Conservation (phyloP, 2,888 invertebrate species). For the Torymus aiolomorphi region DNA sequence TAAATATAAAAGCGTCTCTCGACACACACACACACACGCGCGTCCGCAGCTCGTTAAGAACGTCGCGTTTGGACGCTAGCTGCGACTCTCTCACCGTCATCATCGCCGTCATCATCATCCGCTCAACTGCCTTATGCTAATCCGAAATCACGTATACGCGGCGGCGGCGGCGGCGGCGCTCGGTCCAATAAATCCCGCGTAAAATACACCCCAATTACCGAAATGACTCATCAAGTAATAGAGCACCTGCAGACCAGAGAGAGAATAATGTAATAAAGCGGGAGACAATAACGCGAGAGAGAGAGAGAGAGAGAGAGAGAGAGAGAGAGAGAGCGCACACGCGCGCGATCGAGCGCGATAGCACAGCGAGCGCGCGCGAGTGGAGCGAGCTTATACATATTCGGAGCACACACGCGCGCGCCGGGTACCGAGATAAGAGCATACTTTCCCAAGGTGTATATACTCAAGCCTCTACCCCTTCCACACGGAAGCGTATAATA, state of each 20-base stretch:
- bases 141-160: slow-evolving; percentile 58
- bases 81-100: background rate
- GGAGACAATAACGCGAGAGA: background rate
- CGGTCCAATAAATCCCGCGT: slow-evolving; percentile 68
- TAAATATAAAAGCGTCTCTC: slow-evolving; percentile 11
- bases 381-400: slow-evolving; percentile 63
- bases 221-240: slow-evolving; percentile 75
- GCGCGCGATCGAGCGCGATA: slow-evolving; percentile 52
- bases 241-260: slow-evolving; percentile 48
- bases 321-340: no score
- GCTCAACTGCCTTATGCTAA: slow-evolving; percentile 38
- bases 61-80: slow-evolving; percentile 1
- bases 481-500: background rate
- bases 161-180: slow-evolving; percentile 1
- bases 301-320: no score
- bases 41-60: slow-evolving; percentile 33
- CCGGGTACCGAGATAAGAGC: slow-evolving; percentile 68
- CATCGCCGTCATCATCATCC: slow-evolving; percentile 16
- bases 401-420: slow-evolving; percentile 66
- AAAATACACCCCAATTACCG: slow-evolving; percentile 73
- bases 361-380: background rate
- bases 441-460: slow-evolving; percentile 66
- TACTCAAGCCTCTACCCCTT: no score
- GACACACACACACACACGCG: background rate
- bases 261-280: no score